These are phyloP conservation scores for Corythoichthys haematopterus DNA, from an alignment of 2,113 vertebrate species.

Conservation along the genomic window DNA sequence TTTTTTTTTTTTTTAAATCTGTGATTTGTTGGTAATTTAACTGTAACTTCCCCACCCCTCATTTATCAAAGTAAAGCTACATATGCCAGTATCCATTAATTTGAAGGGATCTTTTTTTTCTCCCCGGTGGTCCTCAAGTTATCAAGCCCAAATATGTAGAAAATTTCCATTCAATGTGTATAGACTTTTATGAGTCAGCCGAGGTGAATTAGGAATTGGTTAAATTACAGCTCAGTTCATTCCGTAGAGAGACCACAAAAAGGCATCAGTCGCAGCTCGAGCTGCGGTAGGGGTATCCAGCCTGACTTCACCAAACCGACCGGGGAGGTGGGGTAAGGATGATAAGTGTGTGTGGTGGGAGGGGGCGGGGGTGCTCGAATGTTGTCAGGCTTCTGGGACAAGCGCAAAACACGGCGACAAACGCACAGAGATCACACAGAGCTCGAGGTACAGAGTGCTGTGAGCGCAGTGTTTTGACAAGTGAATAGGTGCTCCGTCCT, in stretches of 20 bases:
- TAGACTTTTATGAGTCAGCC: no score
- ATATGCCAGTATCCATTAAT: no score
- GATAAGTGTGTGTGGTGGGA: not conserved
- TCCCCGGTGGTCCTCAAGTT: no score
- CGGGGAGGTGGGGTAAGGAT: constrained; percentile 20
- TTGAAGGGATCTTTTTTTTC: no score
- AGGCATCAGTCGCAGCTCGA: constrained; percentile 35
- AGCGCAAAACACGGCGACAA: constrained; percentile 30
- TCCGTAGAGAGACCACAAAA: constrained; percentile 56
- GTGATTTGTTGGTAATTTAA: no score
- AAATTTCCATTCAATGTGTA: no score
- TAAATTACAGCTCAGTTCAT: no score
- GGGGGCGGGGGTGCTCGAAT: constrained; percentile 49
- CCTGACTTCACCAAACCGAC: not conserved
- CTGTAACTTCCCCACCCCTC: no score
- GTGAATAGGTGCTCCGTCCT: not conserved
- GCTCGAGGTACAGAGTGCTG: constrained; percentile 32
- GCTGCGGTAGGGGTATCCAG: constrained; percentile 1
- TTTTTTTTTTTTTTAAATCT: no score
- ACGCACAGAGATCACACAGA: constrained; percentile 15
- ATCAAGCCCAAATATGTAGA: no score
- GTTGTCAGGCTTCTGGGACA: constrained; percentile 44
- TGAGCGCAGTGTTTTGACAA: not conserved
- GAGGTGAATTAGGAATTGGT: no score
- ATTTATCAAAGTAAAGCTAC: no score